Conservation (phyloP, 2,113 vertebrate genomes). For the Mustelus asterias region DNA sequence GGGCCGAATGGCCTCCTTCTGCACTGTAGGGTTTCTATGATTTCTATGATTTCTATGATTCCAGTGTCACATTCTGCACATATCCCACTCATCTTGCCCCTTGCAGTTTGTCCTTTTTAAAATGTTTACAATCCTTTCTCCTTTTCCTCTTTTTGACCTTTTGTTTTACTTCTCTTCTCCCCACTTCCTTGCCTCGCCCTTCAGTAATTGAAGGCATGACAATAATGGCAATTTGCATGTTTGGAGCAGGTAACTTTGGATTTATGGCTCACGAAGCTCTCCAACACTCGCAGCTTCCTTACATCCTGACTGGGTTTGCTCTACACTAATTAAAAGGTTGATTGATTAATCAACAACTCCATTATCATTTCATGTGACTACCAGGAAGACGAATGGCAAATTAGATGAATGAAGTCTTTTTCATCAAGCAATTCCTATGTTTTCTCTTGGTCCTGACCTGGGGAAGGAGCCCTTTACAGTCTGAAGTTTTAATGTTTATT, state of each 20-base stretch:
- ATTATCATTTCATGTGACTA: background rate
- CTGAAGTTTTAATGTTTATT: background rate
- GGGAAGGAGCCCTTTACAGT: background rate
- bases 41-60: no score
- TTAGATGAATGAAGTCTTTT: background rate
- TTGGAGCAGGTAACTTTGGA: background rate
- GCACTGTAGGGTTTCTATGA: no score
- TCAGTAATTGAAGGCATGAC: background rate
- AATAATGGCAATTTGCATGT: background rate
- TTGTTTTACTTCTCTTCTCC: background rate
- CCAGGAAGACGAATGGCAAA: background rate
- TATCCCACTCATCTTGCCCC: background rate
- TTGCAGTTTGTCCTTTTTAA: background rate
- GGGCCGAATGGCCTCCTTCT: no score
- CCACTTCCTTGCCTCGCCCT: no score
- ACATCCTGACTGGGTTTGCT: background rate
- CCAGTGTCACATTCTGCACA: background rate
- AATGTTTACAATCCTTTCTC: no score
- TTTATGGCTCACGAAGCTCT: background rate
- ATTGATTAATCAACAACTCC: background rate
- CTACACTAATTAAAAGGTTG: background rate
- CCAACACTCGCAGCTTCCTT: background rate
- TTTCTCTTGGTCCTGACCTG: background rate
- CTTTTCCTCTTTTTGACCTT: background rate
- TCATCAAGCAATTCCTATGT: background rate